Percentiles rank a stretch among this genome's conserved stretches.
Conservation (phyloP, 2,888 invertebrate genomes). For the Acanthosepion pharaonis region DNA sequence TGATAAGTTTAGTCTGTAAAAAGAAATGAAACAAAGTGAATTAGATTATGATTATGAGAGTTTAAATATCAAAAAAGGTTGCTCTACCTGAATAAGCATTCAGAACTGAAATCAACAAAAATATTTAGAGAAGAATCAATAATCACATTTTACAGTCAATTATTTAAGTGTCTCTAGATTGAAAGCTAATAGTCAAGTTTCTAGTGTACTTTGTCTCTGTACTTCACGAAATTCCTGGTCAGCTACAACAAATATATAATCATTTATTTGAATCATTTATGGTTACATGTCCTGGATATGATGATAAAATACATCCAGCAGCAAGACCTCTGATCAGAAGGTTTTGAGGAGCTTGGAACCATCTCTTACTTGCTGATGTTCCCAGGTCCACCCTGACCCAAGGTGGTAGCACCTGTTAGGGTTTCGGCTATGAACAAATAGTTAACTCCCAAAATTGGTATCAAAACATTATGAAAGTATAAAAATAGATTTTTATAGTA, state of each 20-base stretch:
- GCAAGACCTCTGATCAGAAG: too few species aligned
- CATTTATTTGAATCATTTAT: neutral
- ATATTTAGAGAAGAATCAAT: neutral
- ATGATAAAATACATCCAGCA: neutral
- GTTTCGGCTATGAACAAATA: too few species aligned
- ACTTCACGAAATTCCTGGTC: neutral
- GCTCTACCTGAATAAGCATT: neutral
- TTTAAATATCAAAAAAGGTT: neutral
- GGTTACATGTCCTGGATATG: neutral
- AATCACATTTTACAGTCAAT: neutral
- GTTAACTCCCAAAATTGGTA: too few species aligned
- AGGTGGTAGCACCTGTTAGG: too few species aligned
- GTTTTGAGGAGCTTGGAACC: too few species aligned
- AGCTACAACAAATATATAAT: neutral
- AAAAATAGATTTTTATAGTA: too few species aligned
- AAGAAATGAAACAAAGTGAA: neutral
- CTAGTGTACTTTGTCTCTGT: neutral
- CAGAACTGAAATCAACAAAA: neutral
- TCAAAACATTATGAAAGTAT: too few species aligned
- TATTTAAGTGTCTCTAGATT: neutral
- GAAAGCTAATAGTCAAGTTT: too few species aligned
- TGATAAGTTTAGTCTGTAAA: slow-evolving; percentile 44
- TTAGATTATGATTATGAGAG: neutral
- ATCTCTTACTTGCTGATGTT: too few species aligned
- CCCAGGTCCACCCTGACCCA: too few species aligned